Percentiles rank a stretch among this genome's conserved stretches.
phyloP scores from a whole-genome alignment of 2,888 invertebrate genomes.

The Lacanobia wlatinum region DNA sequence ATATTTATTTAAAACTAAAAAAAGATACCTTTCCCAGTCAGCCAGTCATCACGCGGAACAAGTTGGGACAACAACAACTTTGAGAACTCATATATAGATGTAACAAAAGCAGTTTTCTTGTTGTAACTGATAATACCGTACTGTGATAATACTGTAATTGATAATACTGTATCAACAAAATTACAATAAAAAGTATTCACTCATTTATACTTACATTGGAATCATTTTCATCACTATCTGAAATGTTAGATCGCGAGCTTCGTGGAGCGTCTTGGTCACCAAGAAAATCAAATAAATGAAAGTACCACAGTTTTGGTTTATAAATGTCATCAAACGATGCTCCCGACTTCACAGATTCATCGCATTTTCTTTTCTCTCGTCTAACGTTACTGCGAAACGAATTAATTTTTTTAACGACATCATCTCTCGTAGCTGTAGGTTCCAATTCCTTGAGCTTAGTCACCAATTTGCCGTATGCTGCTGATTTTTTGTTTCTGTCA shows the following conservation, averaged over 20 bases:
- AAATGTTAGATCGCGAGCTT: not conserved
- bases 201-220: conserved; percentile 2
- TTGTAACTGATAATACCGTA: no score
- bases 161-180: no score
- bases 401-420: conserved; percentile 14
- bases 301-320: conserved; percentile 65
- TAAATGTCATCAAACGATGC: conserved; percentile 60
- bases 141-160: no score
- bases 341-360: conserved; percentile 11
- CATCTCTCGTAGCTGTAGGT: conserved; percentile 4
- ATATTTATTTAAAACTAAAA: no score
- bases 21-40: no score
- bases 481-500: conserved; percentile 7
- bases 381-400: conserved; percentile 11
- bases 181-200: no score
- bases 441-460: conserved; percentile 18
- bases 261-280: conserved; percentile 13
- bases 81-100: no score
- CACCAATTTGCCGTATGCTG: conserved; percentile 1
- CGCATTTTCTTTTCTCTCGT: conserved; percentile 14
- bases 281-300: conserved; percentile 58
- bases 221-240: not conserved
- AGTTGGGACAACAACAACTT: no score
- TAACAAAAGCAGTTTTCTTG: no score
- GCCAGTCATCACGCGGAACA: no score